A percentile compares a stretch with the other conserved stretches of the same genome.
Conservation (phyloP, 2,888 invertebrate genomes). For the Adelphocoris suturalis region DNA sequence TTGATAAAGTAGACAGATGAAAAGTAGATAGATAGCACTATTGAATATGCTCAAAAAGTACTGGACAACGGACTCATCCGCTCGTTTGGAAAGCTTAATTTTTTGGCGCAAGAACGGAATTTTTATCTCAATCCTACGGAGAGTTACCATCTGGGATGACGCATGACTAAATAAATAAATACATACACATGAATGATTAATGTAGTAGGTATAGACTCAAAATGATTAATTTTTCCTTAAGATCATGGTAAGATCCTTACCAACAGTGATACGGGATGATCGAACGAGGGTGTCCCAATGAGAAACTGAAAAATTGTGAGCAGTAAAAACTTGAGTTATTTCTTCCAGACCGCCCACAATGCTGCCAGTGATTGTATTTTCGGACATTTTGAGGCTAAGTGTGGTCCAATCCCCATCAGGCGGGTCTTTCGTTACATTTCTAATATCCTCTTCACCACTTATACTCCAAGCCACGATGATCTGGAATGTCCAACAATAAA, state of each 20-base stretch:
- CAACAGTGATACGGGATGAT: constrained; percentile 73
- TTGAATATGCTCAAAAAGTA: no score
- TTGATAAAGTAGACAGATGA: no score
- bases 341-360: constrained; percentile 74
- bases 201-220: no score
- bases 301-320: constrained; percentile 76
- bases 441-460: constrained; percentile 79
- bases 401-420: constrained; percentile 85
- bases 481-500: constrained; percentile 11
- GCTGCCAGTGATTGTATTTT: constrained; percentile 76
- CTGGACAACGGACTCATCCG: no score
- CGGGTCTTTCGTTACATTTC: constrained; percentile 82
- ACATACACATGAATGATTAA: no score
- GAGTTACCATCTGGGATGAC: no score
- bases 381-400: constrained; percentile 81
- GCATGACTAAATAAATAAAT: no score
- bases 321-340: constrained; percentile 69
- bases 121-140: no score
- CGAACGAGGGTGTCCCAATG: constrained; percentile 76
- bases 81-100: no score
- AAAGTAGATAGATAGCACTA: no score
- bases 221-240: no score
- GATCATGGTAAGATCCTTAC: constrained; percentile 41
- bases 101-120: no score
- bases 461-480: constrained; percentile 70